Base-by-base conservation (phyloP, 2,113 vertebrate genomes). In the Microcebus jonahi region DNA sequence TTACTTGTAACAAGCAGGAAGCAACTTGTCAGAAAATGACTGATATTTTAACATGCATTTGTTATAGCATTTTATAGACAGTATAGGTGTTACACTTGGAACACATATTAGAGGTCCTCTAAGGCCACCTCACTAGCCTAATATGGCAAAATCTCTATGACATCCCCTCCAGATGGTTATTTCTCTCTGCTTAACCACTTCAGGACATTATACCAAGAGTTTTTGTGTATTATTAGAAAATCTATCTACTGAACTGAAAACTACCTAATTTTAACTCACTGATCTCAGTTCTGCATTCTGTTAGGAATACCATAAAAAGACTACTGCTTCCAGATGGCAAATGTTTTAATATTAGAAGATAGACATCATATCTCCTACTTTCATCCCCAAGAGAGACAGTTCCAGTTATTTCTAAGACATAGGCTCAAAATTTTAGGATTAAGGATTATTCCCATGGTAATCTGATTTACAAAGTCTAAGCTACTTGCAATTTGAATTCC, bases 1-100 rank as follows among this genome's bases (percentile, higher is more conserved):
- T 45, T 95, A 71, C 57, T 94, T 96, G 6, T 57, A 88, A 53
- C 4, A 86, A 63, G 42, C 73, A 79, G 36, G 91, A 96, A 92
- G 61, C 80, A 94, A 88, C 81, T 95, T 92, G 89, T 86, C 71
- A 76, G 86, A 92, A 96, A 95, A 79, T 91, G 82, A 82, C 75
- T 82, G 29, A 83, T 90, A 39, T n/a, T 55, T 93, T 95, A 88
- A 93, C 27, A 81, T 88, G 90, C 12, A n/a, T 88, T 96, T 42
- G 68, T 88, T 73, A 85, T 59, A 80, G 55, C 48, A 93, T 94
- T 96, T 97, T 84, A 70, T 34, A 96, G 76, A 91, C 36, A 96
- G 39, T 93, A 75, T 88, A 91, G 50, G 15, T 91, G 45, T 82
- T 82, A 86, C 27, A n/a, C 6, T 85, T 91, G n/a, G 82, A 93